A percentile compares a stretch with the other conserved stretches of the same genome.
Evolutionary conservation across 2,113 vertebrate genomes (phyloP).

Genomic region (Ahaetulla prasina): DNA sequence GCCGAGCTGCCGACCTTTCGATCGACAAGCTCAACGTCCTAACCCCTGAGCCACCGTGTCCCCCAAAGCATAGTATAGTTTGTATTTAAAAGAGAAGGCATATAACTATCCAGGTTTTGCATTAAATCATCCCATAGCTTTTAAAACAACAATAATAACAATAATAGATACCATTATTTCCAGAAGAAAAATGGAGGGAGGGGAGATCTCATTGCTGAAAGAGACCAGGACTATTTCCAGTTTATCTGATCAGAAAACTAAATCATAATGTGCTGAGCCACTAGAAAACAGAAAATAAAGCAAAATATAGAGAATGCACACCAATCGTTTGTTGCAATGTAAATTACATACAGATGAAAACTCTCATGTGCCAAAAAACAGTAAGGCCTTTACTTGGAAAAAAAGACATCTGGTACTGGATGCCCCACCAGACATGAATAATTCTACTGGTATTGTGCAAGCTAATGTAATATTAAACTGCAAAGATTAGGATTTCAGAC

Average conservation of each 20-base stretch:
- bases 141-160: constrained; percentile 43
- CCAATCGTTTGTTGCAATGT: constrained; percentile 71
- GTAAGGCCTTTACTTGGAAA: constrained; percentile 60
- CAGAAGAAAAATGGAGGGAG: not conserved
- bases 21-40: too few species aligned
- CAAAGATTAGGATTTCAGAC: constrained; percentile 54
- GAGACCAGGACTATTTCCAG: constrained; percentile 44
- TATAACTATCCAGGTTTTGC: not conserved
- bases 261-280: constrained; percentile 40
- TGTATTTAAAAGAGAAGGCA: not conserved
- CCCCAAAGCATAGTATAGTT: too few species aligned
- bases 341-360: constrained; percentile 77
- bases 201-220: constrained; percentile 43
- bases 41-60: too few species aligned
- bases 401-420: constrained; percentile 77
- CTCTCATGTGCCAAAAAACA: constrained; percentile 69
- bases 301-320: constrained; percentile 63
- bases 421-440: constrained; percentile 77
- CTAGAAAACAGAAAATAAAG: constrained; percentile 60
- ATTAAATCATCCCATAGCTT: constrained; percentile 5
- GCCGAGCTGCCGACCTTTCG: too few species aligned
- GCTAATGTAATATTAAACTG: constrained; percentile 74
- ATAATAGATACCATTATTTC: constrained; percentile 51
- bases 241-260: constrained; percentile 45
- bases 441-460: constrained; percentile 74